phyloP scores from a whole-genome alignment of 2,888 invertebrate species.

The Bugulina stolonifera region DNA sequence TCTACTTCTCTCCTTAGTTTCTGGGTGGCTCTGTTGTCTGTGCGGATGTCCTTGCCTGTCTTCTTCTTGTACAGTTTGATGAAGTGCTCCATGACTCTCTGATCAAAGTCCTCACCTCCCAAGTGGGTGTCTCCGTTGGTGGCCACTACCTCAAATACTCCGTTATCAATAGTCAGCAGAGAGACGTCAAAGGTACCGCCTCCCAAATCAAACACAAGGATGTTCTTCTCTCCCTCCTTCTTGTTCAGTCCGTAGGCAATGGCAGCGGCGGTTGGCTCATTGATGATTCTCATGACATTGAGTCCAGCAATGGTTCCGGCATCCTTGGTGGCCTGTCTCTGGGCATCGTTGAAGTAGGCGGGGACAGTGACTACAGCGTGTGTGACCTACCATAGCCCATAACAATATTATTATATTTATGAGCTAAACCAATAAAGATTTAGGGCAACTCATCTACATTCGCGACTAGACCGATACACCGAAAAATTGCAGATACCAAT shows the following conservation, averaged over 20 bases:
- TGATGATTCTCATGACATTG: slow-evolving; percentile 90
- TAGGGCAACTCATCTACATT: no score
- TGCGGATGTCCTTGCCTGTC: slow-evolving; percentile 93
- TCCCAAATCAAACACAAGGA: slow-evolving; percentile 95
- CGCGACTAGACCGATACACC: no score
- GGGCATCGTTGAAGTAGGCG: slow-evolving; percentile 98
- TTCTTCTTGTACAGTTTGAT: slow-evolving; percentile 97
- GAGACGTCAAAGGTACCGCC: slow-evolving; percentile 99
- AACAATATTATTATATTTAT: background rate
- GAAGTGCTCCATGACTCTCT: slow-evolving; percentile 97
- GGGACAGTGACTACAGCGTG: slow-evolving; percentile 91
- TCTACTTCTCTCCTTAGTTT: slow-evolving; percentile 94
- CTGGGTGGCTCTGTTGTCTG: slow-evolving; percentile 86
- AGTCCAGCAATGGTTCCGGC: slow-evolving; percentile 91
- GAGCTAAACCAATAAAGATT: no score
- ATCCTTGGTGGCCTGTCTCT: slow-evolving; percentile 97
- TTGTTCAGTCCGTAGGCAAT: slow-evolving; percentile 96
- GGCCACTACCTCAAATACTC: slow-evolving; percentile 81
- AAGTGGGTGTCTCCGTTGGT: slow-evolving; percentile 94
- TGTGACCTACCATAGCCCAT: slow-evolving; percentile 56
- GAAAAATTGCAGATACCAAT: no score
- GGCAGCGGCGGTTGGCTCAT: slow-evolving; percentile 88
- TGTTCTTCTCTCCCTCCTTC: slow-evolving; percentile 94
- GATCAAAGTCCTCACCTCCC: slow-evolving; percentile 98
- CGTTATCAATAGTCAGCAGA: slow-evolving; percentile 93